Percentiles rank a stretch among this genome's conserved stretches.
These are phyloP conservation scores for Silurus meridionalis DNA, from an alignment of 2,113 vertebrate species.

Conservation along the genomic window DNA sequence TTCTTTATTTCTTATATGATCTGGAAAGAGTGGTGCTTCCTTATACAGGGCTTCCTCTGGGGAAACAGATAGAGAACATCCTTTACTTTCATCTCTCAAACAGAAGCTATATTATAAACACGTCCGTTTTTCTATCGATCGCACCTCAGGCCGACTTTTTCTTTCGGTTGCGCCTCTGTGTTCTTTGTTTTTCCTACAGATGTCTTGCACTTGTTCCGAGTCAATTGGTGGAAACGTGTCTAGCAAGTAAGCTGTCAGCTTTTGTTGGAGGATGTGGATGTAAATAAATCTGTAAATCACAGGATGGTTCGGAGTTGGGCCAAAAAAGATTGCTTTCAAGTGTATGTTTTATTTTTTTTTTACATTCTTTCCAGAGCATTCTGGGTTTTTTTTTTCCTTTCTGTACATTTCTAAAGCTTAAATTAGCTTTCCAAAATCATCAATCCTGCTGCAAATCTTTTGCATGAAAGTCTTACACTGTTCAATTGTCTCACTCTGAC, in stretches of 20 bases:
- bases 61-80: constrained; percentile 43
- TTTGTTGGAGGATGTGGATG: neutral
- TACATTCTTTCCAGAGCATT: neutral
- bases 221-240: constrained; percentile 18
- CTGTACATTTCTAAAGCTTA: too few species aligned
- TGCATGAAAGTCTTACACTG: too few species aligned
- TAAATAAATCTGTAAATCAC: constrained; percentile 22
- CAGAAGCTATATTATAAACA: constrained; percentile 33
- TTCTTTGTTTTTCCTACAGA: constrained; percentile 8
- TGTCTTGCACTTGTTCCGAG: neutral
- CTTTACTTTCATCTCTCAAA: constrained; percentile 46
- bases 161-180: neutral
- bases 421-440: too few species aligned
- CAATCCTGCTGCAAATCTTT: too few species aligned
- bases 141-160: neutral
- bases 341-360: neutral
- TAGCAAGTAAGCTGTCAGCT: constrained; percentile 5
- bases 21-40: constrained; percentile 29
- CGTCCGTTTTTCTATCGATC: constrained; percentile 22
- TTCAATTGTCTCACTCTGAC: too few species aligned
- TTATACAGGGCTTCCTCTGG: constrained; percentile 38
- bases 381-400: too few species aligned
- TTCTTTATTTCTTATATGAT: constrained; percentile 42
- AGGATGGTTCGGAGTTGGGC: neutral
- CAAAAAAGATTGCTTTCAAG: neutral